phyloP scores from a whole-genome alignment of 1,140 invertebrate species.

The Caenorhabditis briggsae region DNA sequence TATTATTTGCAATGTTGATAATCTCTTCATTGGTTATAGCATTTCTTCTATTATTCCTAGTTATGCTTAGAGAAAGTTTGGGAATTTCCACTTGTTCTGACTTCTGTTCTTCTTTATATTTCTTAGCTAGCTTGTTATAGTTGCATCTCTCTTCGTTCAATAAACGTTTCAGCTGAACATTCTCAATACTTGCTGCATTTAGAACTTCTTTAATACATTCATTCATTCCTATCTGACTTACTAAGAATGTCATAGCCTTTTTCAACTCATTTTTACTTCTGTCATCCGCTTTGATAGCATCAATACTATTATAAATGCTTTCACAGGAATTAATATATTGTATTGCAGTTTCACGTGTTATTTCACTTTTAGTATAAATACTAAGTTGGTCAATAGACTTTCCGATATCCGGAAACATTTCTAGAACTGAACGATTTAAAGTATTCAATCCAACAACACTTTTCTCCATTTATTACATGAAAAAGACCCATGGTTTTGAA shows the following conservation, averaged over 20 bases:
- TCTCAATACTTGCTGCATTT: not conserved
- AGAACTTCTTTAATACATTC: constrained; percentile 9
- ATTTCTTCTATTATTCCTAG: not conserved
- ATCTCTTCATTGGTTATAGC: not conserved
- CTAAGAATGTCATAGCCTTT: constrained; percentile 1
- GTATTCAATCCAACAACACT: not conserved
- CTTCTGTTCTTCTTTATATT: constrained; percentile 9
- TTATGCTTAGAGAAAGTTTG: not conserved
- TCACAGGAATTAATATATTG: not conserved
- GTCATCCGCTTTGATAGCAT: not conserved
- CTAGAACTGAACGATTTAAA: not conserved
- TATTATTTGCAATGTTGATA: constrained; percentile 7
- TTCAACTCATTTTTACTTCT: not conserved
- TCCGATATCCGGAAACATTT: not conserved
- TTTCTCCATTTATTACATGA: not conserved
- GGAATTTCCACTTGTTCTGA: constrained; percentile 3
- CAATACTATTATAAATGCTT: not conserved
- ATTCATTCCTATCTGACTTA: not conserved
- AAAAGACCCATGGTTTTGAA: not conserved
- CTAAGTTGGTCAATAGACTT: not conserved
- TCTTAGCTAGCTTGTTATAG: not conserved
- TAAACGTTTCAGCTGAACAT: not conserved
- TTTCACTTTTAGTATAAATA: not conserved
- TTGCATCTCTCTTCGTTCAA: not conserved
- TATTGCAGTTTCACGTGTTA: not conserved